Evolutionary conservation across 2,797 vertebrate genomes (phyloP), one percentile per base, ranked within the genome.

Genomic region (Tokudaia tokunoshimensis): DNA sequence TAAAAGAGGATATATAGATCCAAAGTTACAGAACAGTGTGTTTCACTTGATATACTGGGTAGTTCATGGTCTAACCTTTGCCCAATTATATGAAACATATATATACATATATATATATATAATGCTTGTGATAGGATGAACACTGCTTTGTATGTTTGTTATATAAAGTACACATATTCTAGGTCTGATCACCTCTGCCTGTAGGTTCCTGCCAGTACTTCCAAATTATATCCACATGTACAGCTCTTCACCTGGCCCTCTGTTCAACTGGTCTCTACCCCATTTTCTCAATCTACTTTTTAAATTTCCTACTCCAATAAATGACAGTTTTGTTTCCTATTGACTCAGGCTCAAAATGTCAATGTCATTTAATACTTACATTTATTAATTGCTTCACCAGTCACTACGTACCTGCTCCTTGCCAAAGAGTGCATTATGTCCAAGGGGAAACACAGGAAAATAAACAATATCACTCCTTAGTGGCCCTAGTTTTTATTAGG

Each of bases 301-400:
- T 92, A 63, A 74, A 74, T 86, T 89, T 74, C 24, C 6, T 72
- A 20, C 50, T 79, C 85, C 29, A 80, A 29, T 86, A 94, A 86
- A 82, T 74, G 31, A 13, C 2, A 92, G 34, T 22, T 89, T 88
- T 47, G 57, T 81, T 85, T 95, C 47, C 50, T 92, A 85, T 76
- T 93, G 86, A 80, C 75, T 85, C 29, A n/a, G 52, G 15, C 13
- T 91, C 44, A 83, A 90, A 94, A 76, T 75, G 9, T 72, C 79
- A 29, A 13, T 92, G 50, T 55, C 76, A 93, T 79, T 95, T 80
- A 24, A 59, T 31, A 80, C 3, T 41, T 83, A 67, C 37, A 65
- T 72, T 76, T 84, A 83, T 95, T 94, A 74, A 91, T 59, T 93
- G 72, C 34, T 86, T 55, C 44, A 22, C 80, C 59, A 89, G 50